Conservation (phyloP, 1,140 invertebrate species). For the Zaprionus tsacasi region DNA sequence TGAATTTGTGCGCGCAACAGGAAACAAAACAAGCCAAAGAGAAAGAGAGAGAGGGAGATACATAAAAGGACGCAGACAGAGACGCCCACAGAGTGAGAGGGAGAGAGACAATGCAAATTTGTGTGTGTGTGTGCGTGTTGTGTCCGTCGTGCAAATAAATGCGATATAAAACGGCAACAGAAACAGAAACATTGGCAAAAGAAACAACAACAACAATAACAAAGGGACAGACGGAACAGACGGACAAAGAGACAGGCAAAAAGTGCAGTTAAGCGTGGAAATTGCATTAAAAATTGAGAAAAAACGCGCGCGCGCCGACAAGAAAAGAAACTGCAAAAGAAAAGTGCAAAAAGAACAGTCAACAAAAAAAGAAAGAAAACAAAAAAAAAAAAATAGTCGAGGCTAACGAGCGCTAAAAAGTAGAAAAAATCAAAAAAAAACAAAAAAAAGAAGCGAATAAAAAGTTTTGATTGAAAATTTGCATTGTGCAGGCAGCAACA, state of each 20-base stretch:
- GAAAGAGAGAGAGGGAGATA: conserved; percentile 8
- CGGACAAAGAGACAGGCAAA: conserved; percentile 49
- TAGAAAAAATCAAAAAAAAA: conserved; percentile 38
- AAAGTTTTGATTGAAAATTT: conserved; percentile 81
- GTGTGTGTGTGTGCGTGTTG: conserved; percentile 24
- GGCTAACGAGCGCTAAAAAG: conserved; percentile 79
- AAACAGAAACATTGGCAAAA: conserved; percentile 28
- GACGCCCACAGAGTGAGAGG: not conserved
- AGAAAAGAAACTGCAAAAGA: conserved; percentile 20
- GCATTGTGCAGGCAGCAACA: conserved; percentile 63
- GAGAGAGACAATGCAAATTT: conserved; percentile 53
- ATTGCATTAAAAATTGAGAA: conserved; percentile 79
- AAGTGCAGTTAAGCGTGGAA: conserved; percentile 80
- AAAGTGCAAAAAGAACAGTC: conserved; percentile 35
- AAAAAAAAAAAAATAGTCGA: conserved; percentile 49
- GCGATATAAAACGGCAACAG: conserved; percentile 60
- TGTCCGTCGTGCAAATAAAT: conserved; percentile 74
- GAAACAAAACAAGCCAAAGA: conserved; percentile 34
- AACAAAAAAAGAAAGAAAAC: conserved; percentile 41
- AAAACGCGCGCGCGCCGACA: conserved; percentile 22
- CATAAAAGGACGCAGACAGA: not conserved
- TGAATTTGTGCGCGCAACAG: conserved; percentile 68
- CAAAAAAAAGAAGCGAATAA: conserved; percentile 44
- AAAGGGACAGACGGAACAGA: conserved; percentile 33
- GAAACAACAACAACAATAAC: conserved; percentile 31